phyloP scores from a whole-genome alignment of 1,140 invertebrate genomes.

The Apolygus lucorum region DNA sequence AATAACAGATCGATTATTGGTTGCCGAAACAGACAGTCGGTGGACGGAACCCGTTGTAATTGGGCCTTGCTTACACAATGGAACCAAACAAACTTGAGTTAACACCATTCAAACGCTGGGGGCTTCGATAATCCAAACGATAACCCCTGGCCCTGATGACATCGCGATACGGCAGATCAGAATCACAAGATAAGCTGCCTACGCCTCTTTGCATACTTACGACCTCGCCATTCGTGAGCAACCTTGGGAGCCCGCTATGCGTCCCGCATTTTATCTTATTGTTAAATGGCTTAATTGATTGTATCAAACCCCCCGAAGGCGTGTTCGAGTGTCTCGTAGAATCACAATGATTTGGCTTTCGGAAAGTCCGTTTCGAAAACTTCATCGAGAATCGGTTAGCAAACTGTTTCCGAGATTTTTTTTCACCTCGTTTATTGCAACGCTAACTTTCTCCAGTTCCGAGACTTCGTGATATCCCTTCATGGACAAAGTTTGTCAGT shows the following conservation, averaged over 20 bases:
- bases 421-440: no score
- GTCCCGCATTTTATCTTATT: not conserved
- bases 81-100: not conserved
- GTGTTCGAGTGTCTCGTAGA: not conserved
- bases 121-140: not conserved
- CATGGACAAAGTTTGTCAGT: no score
- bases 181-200: not conserved
- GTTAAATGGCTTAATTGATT: not conserved
- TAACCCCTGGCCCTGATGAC: not conserved
- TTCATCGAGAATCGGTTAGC: no score
- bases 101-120: not conserved
- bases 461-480: no score
- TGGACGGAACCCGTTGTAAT: no score
- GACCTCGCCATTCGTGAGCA: not conserved
- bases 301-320: not conserved
- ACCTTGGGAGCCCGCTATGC: not conserved
- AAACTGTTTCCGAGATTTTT: no score
- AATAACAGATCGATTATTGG: no score
- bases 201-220: not conserved
- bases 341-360: not conserved
- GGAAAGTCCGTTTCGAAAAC: no score
- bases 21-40: no score
- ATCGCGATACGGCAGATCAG: not conserved
- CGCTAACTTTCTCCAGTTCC: no score
- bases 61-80: not conserved